Evolutionary conservation across 2,113 vertebrate species (phyloP), one percentile per base, ranked within the genome.

Genomic region (Erythrocercus mccallii): DNA sequence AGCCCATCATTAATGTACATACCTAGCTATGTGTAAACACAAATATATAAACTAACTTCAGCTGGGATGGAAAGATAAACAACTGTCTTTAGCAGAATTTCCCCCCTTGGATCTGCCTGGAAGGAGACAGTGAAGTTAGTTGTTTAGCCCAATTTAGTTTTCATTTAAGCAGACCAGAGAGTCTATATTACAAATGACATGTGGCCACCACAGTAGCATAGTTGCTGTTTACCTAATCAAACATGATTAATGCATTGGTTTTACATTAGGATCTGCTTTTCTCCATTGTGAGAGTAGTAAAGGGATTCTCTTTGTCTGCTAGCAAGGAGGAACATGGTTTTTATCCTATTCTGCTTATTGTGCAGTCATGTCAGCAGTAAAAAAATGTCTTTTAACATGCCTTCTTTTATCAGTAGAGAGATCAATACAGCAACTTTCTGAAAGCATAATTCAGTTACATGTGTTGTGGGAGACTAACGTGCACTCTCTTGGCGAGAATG

Each of bases 401-500:
- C 45, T 88, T 71, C 88, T 96, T 96, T 95, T 94, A 95, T 96
- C 93, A 88, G 85, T 35, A 37, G 53, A 65, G 76, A 81, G 80
- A 97, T 96, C 95, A 94, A 95, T 95, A 92, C 57, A 60, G 90
- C 65, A 95, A 77, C 85, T 96, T 97, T 96, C 68, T 93, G 93
- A 86, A 81, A 86, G 86, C 80, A 68, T 94, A 92, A 92, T 92
- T 93, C 92, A 81, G 82, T 86, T 92, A 90, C 72, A 86, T 3
- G 82, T 90, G 93, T 40, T 94, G 51, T 81, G 61, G 82, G 83
- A 92, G 73, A 68, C 44, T 51, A 73, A 90, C 0, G 0, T 0
- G 1, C 70, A 8, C 38, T 24, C 79, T 94, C 61, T 78, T 40
- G 90, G 58, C 10, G 24, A 90, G 58, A 22, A 37, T 65, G 81